A percentile compares a stretch with the other conserved stretches of the same genome.
Conservation (phyloP, 2,113 vertebrate species). For the Ahaetulla prasina region DNA sequence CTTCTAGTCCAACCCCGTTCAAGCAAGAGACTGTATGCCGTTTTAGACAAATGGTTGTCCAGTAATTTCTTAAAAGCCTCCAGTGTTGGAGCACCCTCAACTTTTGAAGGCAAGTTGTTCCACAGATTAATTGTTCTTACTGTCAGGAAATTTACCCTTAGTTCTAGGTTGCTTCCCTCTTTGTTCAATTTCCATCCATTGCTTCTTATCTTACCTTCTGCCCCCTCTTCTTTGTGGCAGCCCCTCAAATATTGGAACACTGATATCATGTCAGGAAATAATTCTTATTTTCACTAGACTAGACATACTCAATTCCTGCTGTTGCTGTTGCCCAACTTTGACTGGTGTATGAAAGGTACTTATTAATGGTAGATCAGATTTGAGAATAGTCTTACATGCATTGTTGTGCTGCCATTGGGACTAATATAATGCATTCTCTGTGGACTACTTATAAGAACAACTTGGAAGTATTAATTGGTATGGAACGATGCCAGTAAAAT, state of each 20-base stretch:
- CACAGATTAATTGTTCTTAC: background rate
- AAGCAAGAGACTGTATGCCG: too few relatives aligned
- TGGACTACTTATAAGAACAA: background rate
- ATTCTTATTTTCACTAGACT: background rate
- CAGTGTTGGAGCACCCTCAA: background rate
- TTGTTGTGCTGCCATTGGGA: background rate
- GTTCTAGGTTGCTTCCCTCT: background rate
- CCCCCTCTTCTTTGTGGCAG: background rate
- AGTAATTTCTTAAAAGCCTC: background rate
- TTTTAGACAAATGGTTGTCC: background rate
- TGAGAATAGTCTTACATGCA: background rate
- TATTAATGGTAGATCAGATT: background rate
- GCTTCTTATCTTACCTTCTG: background rate
- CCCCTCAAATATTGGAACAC: background rate
- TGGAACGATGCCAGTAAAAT: background rate
- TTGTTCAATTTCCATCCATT: background rate
- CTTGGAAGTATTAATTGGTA: background rate
- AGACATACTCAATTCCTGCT: background rate
- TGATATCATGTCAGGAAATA: background rate
- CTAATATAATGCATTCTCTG: background rate
- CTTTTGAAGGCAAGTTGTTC: background rate
- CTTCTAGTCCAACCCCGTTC: background rate
- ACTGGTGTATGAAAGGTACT: background rate
- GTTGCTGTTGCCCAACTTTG: background rate
- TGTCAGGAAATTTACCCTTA: background rate